Conservation (phyloP, 2,113 vertebrate species). For the Prionailurus bengalensis region DNA sequence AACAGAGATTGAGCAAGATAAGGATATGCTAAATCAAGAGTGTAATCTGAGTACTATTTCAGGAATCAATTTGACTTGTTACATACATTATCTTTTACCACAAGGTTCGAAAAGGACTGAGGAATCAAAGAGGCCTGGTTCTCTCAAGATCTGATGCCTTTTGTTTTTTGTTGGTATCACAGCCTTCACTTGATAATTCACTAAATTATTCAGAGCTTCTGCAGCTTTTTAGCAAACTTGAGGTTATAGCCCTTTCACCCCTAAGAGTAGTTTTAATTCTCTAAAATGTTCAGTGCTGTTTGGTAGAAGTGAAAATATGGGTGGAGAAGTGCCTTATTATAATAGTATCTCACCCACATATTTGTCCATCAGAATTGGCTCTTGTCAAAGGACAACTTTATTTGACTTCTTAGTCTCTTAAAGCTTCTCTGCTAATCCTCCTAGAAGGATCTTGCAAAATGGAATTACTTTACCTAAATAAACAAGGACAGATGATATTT, state of each 20-base stretch:
- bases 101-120: neutral
- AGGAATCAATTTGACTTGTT: neutral
- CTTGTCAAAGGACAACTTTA: conserved; percentile 4
- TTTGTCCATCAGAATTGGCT: neutral
- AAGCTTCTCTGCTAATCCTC: neutral
- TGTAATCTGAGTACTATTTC: neutral
- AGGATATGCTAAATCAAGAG: neutral
- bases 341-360: neutral
- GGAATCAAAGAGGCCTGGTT: neutral
- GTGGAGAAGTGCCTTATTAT: neutral
- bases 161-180: neutral
- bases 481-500: neutral
- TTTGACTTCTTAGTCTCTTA: neutral
- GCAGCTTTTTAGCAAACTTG: neutral
- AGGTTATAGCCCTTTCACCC: neutral
- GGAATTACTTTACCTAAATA: neutral
- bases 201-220: conserved; percentile 16
- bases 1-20: conserved; percentile 25
- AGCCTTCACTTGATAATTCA: neutral
- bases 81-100: neutral
- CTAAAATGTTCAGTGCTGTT: neutral
- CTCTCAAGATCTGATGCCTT: neutral
- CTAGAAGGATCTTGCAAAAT: neutral
- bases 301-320: neutral
- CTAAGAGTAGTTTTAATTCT: neutral